Evolutionary conservation across 1,140 invertebrate genomes (phyloP).

Genomic region (Heliconius melpomene): DNA sequence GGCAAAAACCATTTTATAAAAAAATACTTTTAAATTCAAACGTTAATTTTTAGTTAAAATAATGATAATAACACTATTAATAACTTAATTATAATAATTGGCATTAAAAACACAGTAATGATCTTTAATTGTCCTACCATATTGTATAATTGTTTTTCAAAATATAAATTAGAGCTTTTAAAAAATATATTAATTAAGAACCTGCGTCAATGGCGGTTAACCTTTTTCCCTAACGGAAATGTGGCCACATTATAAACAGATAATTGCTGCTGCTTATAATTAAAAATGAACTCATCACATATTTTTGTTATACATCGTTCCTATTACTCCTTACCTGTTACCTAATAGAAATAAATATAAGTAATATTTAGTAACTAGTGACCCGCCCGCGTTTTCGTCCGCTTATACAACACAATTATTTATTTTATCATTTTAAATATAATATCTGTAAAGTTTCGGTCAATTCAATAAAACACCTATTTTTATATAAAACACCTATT

Average conservation of each 20-base stretch:
- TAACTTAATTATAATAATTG: not conserved
- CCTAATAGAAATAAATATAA: too few relatives aligned
- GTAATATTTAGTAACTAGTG: too few relatives aligned
- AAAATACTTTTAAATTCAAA: not conserved
- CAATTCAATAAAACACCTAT: too few relatives aligned
- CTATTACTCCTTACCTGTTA: not conserved
- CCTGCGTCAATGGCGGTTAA: slow-evolving; percentile 34
- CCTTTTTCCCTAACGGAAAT: slow-evolving; percentile 23
- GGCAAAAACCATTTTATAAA: not conserved
- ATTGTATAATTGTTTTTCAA: not conserved
- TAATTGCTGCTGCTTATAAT: not conserved
- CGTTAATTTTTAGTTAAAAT: too few relatives aligned
- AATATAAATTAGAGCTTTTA: not conserved
- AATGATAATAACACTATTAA: too few relatives aligned
- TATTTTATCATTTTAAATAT: too few relatives aligned
- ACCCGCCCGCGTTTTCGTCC: too few relatives aligned
- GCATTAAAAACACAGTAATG: not conserved
- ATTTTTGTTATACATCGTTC: not conserved
- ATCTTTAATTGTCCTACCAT: not conserved
- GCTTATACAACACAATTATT: too few relatives aligned
- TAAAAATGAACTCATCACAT: not conserved
- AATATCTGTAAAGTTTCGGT: too few relatives aligned
- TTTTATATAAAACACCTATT: too few relatives aligned
- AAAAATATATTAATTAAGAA: slow-evolving; percentile 4
- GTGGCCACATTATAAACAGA: slow-evolving; percentile 12